phyloP scores from a whole-genome alignment of 2,888 invertebrate genomes.

The Eupithecia exiguata region DNA sequence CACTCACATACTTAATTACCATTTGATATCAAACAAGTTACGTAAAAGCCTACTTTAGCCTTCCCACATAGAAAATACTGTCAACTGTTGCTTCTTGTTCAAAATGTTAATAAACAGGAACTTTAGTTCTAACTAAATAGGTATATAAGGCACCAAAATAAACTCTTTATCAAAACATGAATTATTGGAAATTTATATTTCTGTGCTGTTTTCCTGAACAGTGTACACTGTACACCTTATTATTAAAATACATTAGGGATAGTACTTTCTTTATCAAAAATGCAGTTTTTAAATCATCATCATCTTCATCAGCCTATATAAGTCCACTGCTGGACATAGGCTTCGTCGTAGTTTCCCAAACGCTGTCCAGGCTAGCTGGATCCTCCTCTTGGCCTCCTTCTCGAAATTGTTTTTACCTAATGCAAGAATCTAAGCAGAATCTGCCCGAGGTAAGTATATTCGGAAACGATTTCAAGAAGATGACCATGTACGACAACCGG shows the following conservation, averaged over 20 bases:
- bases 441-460: too few relatives aligned
- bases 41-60: slow-evolving; percentile 13
- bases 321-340: too few relatives aligned
- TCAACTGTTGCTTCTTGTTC: slow-evolving; percentile 2
- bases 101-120: background rate
- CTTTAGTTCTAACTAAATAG: background rate
- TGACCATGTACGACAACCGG: too few relatives aligned
- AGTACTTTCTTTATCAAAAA: background rate
- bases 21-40: slow-evolving; percentile 18
- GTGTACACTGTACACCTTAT: background rate
- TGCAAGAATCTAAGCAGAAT: too few relatives aligned
- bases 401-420: too few relatives aligned
- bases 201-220: background rate
- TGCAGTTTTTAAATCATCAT: background rate
- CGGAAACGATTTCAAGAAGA: too few relatives aligned
- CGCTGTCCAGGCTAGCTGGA: too few relatives aligned
- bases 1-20: slow-evolving; percentile 16
- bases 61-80: background rate
- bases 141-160: background rate
- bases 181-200: background rate
- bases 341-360: too few relatives aligned
- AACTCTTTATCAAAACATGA: background rate
- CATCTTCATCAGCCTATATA: too few relatives aligned
- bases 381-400: too few relatives aligned
- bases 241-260: background rate